A percentile compares a stretch with the other conserved stretches of the same genome.
These are phyloP conservation scores for Chloroceryle amazona DNA, from an alignment of 2,797 vertebrate species.

Conservation along the genomic window DNA sequence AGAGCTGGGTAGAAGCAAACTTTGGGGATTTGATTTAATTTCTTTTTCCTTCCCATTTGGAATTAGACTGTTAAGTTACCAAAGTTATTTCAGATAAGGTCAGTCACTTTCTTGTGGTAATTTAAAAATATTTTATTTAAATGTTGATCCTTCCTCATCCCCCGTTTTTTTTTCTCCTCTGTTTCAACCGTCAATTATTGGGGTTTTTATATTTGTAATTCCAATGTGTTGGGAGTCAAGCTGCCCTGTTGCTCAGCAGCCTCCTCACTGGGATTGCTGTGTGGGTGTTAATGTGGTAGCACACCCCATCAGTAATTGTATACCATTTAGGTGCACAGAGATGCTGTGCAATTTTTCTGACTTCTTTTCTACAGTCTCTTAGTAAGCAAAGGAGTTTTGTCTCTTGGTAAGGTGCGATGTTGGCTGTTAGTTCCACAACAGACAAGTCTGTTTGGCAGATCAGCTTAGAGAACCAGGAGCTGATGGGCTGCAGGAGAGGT, in stretches of 20 bases:
- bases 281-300: not conserved
- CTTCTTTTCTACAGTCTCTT: not conserved
- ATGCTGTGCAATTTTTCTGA: not conserved
- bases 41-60: not conserved
- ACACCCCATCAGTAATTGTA: fast-evolving
- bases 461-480: not conserved
- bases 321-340: fast-evolving
- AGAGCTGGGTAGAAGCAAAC: not conserved
- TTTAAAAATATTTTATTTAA: not conserved
- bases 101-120: not conserved
- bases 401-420: not conserved
- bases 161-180: not conserved
- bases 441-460: not conserved
- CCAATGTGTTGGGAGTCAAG: not conserved
- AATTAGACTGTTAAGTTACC: not conserved
- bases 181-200: not conserved
- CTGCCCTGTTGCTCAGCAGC: not conserved
- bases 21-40: not conserved
- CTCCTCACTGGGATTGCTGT: fast-evolving
- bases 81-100: not conserved
- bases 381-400: not conserved
- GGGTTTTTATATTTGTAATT: not conserved
- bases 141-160: not conserved
- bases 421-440: not conserved
- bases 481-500: not conserved